Evolutionary conservation across 2,888 invertebrate genomes (phyloP).

Genomic region (Ormyrus rosae): DNA sequence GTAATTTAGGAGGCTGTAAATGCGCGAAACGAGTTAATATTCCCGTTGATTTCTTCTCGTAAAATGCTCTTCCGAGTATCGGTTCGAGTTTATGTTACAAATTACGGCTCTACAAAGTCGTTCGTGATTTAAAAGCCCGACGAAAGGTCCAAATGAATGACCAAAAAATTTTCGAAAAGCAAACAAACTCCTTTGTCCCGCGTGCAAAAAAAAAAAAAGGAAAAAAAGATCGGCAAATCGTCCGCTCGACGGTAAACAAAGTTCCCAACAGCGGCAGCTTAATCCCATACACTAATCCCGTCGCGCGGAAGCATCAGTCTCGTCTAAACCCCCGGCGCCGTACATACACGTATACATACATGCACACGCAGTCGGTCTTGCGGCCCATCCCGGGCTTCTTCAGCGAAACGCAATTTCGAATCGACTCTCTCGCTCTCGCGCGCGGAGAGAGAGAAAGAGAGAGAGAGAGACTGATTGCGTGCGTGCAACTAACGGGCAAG

Average conservation of each 20-base stretch:
- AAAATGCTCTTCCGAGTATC: too few relatives aligned
- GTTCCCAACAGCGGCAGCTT: not conserved
- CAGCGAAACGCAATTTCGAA: conserved; percentile 30
- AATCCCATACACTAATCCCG: conserved; percentile 17
- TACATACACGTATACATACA: not conserved
- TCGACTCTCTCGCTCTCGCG: not conserved
- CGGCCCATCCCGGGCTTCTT: not conserved
- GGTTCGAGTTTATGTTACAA: not conserved
- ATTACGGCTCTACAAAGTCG: not conserved
- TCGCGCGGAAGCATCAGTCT: not conserved
- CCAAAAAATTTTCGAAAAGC: too few relatives aligned
- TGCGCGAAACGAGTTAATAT: too few relatives aligned
- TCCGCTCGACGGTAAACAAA: too few relatives aligned
- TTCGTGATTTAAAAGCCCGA: not conserved
- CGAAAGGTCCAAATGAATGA: too few relatives aligned
- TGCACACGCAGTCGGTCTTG: not conserved
- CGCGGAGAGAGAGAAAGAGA: not conserved
- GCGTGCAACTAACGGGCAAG: not conserved
- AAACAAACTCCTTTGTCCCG: too few relatives aligned
- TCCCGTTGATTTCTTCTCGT: too few relatives aligned
- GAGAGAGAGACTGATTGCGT: not conserved
- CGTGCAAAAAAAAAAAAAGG: too few relatives aligned
- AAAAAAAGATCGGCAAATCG: too few relatives aligned
- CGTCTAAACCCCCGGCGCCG: not conserved
- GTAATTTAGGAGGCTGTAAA: too few relatives aligned